Conservation (phyloP, 2,888 invertebrate genomes). For the Leptopilina syphax region DNA sequence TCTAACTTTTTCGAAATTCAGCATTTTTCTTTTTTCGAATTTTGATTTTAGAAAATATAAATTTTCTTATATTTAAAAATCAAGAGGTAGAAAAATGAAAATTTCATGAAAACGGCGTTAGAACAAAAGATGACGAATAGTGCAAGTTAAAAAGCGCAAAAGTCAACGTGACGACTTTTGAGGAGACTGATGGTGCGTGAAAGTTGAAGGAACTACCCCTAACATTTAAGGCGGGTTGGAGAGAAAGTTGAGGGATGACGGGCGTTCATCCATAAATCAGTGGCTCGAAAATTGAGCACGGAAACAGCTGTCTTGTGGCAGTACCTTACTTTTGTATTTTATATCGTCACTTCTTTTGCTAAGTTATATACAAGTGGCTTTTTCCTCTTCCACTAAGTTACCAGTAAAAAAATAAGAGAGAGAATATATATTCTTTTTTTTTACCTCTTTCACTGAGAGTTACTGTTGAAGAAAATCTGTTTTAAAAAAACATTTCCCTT, state of each 20-base stretch:
- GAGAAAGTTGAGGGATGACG: constrained; percentile 45
- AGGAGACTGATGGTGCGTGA: constrained; percentile 42
- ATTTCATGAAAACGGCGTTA: background rate
- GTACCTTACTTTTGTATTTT: constrained; percentile 28
- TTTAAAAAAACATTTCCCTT: too few relatives aligned
- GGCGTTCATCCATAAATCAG: constrained; percentile 52
- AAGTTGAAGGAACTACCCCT: constrained; percentile 30
- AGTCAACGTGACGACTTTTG: constrained; percentile 39
- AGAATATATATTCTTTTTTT: too few relatives aligned
- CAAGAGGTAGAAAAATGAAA: background rate
- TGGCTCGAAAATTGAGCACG: constrained; percentile 50
- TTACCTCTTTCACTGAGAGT: too few relatives aligned
- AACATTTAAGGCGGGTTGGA: constrained; percentile 35
- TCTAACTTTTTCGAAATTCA: too few relatives aligned
- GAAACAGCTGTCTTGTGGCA: constrained; percentile 46
- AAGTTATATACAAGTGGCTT: constrained; percentile 17
- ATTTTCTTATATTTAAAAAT: too few relatives aligned
- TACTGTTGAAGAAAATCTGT: too few relatives aligned
- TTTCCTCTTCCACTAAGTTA: constrained; percentile 11
- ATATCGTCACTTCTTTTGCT: constrained; percentile 16
- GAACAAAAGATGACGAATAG: constrained; percentile 4
- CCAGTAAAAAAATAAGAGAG: background rate
- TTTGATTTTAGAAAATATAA: too few relatives aligned
- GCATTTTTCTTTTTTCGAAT: too few relatives aligned
- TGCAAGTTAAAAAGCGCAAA: constrained; percentile 12